These are phyloP conservation scores for Hydrolagus colliei DNA, from an alignment of 2,797 vertebrate genomes.

Conservation along the genomic window DNA sequence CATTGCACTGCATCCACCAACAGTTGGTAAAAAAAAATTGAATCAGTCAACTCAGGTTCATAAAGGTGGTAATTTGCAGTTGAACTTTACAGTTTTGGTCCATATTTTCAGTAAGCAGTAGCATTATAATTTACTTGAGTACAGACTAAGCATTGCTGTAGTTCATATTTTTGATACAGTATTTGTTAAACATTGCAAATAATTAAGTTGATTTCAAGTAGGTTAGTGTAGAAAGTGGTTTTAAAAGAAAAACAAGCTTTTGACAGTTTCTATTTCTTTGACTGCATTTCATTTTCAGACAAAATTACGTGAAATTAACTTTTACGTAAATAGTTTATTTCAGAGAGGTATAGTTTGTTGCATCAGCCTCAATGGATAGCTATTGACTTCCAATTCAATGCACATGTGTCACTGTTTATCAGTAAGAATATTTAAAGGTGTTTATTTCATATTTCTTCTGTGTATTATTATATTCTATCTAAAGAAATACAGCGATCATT, in stretches of 20 bases:
- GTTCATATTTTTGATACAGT: too few relatives aligned
- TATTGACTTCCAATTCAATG: too few relatives aligned
- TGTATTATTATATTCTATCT: not conserved
- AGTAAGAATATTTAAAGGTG: too few relatives aligned
- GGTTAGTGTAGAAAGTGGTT: not conserved
- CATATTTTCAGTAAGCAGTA: not conserved
- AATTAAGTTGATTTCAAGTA: not conserved
- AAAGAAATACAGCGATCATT: not conserved
- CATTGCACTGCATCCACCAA: not conserved
- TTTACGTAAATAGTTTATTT: not conserved
- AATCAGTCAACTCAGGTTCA: not conserved
- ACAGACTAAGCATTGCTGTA: too few relatives aligned
- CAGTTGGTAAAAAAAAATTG: too few relatives aligned
- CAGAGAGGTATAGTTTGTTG: not conserved
- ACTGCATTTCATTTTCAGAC: not conserved
- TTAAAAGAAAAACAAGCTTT: not conserved
- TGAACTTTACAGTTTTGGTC: not conserved
- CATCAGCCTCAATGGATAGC: not conserved
- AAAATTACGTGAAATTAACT: not conserved
- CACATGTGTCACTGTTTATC: too few relatives aligned
- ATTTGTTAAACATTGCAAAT: not conserved
- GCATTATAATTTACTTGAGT: not conserved
- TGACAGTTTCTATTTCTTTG: not conserved
- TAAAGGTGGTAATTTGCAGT: not conserved
- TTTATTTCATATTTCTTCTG: not conserved